phyloP scores from a whole-genome alignment of 2,797 vertebrate genomes.

The Fistularia commersonii region DNA sequence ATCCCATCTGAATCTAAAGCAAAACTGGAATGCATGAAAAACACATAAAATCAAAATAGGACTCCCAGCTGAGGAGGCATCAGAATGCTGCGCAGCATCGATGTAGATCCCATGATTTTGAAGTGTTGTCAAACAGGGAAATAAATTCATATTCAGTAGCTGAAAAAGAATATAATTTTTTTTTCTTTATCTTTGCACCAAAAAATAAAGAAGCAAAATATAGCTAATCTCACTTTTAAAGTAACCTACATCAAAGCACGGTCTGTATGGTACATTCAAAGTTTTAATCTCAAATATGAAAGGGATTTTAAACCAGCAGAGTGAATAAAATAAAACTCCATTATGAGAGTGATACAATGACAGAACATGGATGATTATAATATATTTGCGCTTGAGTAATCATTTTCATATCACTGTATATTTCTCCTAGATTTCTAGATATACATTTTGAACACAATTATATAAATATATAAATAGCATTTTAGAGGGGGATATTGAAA shows the following conservation, averaged over 20 bases:
- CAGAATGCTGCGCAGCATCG: conserved; percentile 41
- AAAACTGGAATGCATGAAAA: conserved; percentile 50
- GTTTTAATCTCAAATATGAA: conserved; percentile 77
- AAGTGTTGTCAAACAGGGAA: conserved; percentile 42
- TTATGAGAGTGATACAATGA: conserved; percentile 24
- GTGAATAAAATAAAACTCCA: too few relatives aligned
- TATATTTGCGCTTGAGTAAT: conserved; percentile 20
- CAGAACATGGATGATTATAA: conserved; percentile 27
- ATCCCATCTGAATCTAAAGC: conserved; percentile 55
- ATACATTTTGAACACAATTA: conserved; percentile 64
- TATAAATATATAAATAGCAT: conserved; percentile 71
- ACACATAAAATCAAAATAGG: conserved; percentile 48
- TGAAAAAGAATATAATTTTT: conserved; percentile 38
- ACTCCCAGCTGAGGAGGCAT: conserved; percentile 9
- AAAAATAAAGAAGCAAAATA: conserved; percentile 76
- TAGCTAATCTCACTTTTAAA: conserved; percentile 73
- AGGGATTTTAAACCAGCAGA: conserved; percentile 55
- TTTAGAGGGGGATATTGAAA: conserved; percentile 47
- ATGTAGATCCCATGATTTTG: conserved; percentile 39
- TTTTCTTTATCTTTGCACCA: conserved; percentile 52
- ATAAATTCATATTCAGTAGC: conserved; percentile 34
- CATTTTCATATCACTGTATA: conserved; percentile 46
- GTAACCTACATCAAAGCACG: conserved; percentile 63
- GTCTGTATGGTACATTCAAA: conserved; percentile 79
- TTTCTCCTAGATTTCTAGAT: conserved; percentile 66